These are phyloP conservation scores for Steromphala cineraria DNA, from an alignment of 2,888 invertebrate species.

Conservation along the genomic window DNA sequence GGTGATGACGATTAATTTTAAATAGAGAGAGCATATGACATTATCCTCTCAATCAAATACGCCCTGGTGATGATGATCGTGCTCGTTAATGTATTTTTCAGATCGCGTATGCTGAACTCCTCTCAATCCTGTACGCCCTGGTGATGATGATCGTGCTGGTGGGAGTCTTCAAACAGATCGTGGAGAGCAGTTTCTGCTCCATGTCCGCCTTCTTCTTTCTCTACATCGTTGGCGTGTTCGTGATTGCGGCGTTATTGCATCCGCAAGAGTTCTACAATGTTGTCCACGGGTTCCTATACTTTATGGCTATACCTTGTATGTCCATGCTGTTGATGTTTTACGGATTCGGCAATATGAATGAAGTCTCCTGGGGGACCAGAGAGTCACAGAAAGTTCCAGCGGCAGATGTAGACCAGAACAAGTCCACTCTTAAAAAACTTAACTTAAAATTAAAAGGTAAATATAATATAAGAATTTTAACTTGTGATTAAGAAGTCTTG, in stretches of 20 bases:
- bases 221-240: constrained; percentile 91
- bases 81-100: constrained; percentile 74
- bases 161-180: constrained; percentile 95
- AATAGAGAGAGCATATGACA: too few relatives aligned
- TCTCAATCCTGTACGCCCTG: constrained; percentile 94
- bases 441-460: neutral
- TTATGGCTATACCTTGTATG: constrained; percentile 93
- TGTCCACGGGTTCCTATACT: constrained; percentile 84
- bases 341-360: constrained; percentile 92
- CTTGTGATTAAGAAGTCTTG: too few relatives aligned
- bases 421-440: neutral
- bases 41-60: too few relatives aligned
- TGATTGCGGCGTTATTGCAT: constrained; percentile 96
- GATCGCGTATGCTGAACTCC: constrained; percentile 92
- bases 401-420: neutral
- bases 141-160: constrained; percentile 99
- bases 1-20: too few relatives aligned
- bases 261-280: constrained; percentile 84
- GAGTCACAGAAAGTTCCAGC: constrained; percentile 76
- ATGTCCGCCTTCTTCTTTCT: constrained; percentile 98
- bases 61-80: neutral
- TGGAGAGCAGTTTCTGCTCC: constrained; percentile 92
- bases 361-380: constrained; percentile 94
- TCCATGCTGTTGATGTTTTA: constrained; percentile 93
- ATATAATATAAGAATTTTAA: too few relatives aligned